These are phyloP conservation scores for Epicampocera succincta DNA, from an alignment of 2,888 invertebrate genomes.

Conservation along the genomic window DNA sequence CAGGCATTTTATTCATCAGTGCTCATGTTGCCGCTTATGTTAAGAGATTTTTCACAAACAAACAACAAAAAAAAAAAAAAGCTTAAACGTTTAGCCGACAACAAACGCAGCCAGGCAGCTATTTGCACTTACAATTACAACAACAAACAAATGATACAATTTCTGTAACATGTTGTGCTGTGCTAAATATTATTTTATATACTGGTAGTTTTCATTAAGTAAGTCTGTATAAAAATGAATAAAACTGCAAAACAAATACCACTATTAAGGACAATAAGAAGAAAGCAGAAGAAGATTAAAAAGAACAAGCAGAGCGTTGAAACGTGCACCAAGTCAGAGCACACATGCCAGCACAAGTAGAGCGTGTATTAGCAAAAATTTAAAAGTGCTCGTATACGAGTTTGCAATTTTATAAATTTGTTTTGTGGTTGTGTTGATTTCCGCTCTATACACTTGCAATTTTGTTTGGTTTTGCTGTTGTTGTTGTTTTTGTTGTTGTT, in stretches of 20 bases:
- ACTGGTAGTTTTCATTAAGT: slow-evolving; percentile 56
- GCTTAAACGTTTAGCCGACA: slow-evolving; percentile 60
- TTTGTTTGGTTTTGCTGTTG: too few relatives aligned
- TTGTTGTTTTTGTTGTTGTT: too few relatives aligned
- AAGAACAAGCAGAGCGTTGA: slow-evolving; percentile 14
- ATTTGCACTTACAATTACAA: slow-evolving; percentile 7
- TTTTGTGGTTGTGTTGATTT: slow-evolving; percentile 68
- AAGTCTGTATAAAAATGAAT: slow-evolving; percentile 56
- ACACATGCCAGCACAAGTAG: slow-evolving; percentile 11
- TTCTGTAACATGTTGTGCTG: slow-evolving; percentile 61
- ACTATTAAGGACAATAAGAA: background rate
- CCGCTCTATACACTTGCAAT: slow-evolving; percentile 60
- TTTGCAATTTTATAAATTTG: slow-evolving; percentile 63
- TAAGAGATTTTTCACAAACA: slow-evolving; percentile 60
- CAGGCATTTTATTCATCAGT: slow-evolving; percentile 53
- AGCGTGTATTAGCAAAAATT: slow-evolving; percentile 3
- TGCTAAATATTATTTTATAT: slow-evolving; percentile 64
- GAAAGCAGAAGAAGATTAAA: background rate
- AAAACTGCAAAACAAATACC: slow-evolving; percentile 48
- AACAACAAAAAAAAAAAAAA: too few relatives aligned
- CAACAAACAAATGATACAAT: slow-evolving; percentile 28
- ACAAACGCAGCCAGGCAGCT: slow-evolving; percentile 32
- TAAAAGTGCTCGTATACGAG: background rate
- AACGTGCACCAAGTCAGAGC: slow-evolving; percentile 22
- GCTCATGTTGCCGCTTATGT: slow-evolving; percentile 55